Evolutionary conservation across 2,797 vertebrate species (phyloP).

Genomic region (Hippocampus kuda): DNA sequence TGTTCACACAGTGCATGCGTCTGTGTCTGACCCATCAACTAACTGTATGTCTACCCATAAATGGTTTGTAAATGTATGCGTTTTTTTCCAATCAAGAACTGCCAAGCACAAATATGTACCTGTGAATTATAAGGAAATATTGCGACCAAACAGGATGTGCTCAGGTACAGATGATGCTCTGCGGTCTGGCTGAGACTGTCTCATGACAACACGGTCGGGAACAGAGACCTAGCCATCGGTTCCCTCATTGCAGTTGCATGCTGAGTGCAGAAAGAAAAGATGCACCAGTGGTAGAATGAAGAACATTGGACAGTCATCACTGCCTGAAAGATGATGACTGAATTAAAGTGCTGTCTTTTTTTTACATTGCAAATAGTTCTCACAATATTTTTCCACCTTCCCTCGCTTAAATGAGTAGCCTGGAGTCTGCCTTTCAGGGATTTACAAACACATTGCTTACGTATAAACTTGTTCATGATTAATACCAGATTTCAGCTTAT

Average conservation of each 20-base stretch:
- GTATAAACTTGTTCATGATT: not conserved
- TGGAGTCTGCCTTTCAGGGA: conserved; percentile 16
- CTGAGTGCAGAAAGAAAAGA: conserved; percentile 39
- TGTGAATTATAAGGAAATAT: conserved; percentile 22
- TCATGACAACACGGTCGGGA: conserved; percentile 13
- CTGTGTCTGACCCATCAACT: not conserved
- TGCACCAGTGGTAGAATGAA: conserved; percentile 32
- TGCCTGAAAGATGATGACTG: conserved; percentile 21
- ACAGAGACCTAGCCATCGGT: conserved; percentile 12
- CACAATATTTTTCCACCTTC: not conserved
- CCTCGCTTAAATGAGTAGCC: conserved; percentile 18
- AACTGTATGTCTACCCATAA: not conserved
- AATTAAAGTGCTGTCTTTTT: conserved; percentile 32
- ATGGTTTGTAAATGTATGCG: conserved; percentile 4
- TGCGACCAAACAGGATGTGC: conserved; percentile 28
- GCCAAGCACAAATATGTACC: conserved; percentile 10
- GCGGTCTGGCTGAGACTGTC: conserved; percentile 12
- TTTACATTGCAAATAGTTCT: not conserved
- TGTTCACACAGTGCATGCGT: not conserved
- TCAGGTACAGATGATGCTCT: conserved; percentile 21
- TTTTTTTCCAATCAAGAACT: conserved; percentile 9
- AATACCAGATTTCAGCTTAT: not conserved
- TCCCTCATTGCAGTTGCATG: conserved; percentile 20
- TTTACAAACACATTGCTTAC: conserved; percentile 10
- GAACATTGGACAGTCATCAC: conserved; percentile 20